These are phyloP conservation scores for Calycopis cecrops DNA, from an alignment of 1,140 invertebrate species.

Conservation along the genomic window DNA sequence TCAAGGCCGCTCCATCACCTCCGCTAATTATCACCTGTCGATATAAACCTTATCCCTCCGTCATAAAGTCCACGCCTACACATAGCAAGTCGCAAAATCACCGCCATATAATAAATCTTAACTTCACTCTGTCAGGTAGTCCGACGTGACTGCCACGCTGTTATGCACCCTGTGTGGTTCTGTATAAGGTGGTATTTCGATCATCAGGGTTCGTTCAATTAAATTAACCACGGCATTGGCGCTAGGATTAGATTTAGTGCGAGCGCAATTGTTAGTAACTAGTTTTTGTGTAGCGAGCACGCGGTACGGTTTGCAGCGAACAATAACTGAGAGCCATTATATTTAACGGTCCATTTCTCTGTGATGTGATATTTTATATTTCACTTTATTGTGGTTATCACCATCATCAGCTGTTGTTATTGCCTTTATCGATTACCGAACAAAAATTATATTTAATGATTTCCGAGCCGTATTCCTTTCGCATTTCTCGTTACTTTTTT, in stretches of 20 bases:
- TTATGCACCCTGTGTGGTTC: not conserved
- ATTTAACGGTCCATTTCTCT: too few species aligned
- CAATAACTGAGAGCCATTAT: too few species aligned
- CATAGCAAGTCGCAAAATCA: not conserved
- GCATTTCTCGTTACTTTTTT: too few species aligned
- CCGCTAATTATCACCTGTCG: not conserved
- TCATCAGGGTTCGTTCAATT: not conserved
- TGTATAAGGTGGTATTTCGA: not conserved
- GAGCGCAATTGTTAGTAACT: conserved; percentile 8
- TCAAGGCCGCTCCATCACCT: not conserved
- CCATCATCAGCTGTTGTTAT: too few species aligned
- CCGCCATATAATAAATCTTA: conserved; percentile 3
- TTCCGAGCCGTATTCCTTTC: too few species aligned
- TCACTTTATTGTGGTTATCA: too few species aligned
- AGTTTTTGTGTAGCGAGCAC: conserved; percentile 1
- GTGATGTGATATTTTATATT: too few species aligned
- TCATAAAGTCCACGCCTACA: not conserved
- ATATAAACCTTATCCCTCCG: too few species aligned
- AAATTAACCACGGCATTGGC: conserved; percentile 6
- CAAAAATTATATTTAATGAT: too few species aligned
- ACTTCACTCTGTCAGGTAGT: not conserved
- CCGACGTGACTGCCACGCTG: not conserved
- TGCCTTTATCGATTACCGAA: too few species aligned
- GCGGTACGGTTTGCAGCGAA: too few species aligned
- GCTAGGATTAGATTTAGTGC: conserved; percentile 1